A percentile compares a stretch with the other conserved stretches of the same genome.
Conservation (phyloP, 2,113 vertebrate species). For the Varanus komodoensis region DNA sequence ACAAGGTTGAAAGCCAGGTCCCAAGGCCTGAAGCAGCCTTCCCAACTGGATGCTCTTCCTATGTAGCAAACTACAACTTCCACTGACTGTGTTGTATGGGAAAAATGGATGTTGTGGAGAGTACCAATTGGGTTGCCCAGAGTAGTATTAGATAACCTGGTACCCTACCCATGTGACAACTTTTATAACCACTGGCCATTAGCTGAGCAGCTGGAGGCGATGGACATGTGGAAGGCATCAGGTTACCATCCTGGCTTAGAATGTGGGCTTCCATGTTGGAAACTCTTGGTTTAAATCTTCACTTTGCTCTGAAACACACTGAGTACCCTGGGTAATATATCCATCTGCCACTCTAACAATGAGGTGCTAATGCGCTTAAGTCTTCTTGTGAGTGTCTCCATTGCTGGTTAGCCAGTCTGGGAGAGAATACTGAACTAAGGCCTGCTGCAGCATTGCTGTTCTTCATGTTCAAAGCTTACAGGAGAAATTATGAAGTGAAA, state of each 20-base stretch:
- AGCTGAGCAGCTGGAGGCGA: too few species aligned
- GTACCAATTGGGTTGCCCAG: too few species aligned
- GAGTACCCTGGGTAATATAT: neutral
- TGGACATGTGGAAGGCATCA: too few species aligned
- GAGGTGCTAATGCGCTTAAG: neutral
- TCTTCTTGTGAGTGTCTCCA: neutral
- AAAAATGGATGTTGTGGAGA: too few species aligned
- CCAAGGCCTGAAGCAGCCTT: conserved; percentile 14
- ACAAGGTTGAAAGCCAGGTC: too few species aligned
- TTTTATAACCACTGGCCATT: too few species aligned
- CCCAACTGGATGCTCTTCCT: too few species aligned
- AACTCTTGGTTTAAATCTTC: neutral
- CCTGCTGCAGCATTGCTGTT: neutral
- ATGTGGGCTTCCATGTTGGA: neutral
- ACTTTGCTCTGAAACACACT: neutral
- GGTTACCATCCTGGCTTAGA: neutral
- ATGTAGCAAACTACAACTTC: too few species aligned
- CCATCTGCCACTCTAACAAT: neutral
- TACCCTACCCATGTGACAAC: too few species aligned
- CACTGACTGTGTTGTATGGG: too few species aligned
- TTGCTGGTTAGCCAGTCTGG: neutral
- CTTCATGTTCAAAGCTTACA: neutral
- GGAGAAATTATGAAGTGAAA: neutral
- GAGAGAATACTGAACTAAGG: neutral
- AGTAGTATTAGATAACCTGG: too few species aligned